Evolutionary conservation across 92 coral and sea anemone genomes (phyloP).

Genomic region (Zoanthus gigantus): DNA sequence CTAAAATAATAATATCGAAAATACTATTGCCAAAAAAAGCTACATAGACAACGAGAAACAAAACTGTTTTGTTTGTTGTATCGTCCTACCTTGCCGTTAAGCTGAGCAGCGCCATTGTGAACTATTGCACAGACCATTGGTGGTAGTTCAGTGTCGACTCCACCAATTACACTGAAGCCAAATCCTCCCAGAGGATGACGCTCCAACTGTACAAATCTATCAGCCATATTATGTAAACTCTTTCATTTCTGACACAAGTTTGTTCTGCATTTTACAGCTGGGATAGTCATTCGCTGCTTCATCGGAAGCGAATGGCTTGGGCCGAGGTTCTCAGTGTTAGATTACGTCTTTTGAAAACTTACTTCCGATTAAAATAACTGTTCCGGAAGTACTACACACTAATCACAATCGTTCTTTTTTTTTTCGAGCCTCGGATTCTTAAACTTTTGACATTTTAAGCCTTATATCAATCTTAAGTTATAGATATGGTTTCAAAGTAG

Average conservation of each 20-base stretch:
- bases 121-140: constrained; percentile 99
- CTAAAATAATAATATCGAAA: neutral
- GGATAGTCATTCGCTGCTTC: neutral
- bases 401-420: no score
- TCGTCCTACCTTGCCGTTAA: constrained; percentile 83
- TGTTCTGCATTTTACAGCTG: no score
- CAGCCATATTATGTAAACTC: constrained; percentile 65
- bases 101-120: constrained; percentile 96
- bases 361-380: constrained; percentile 24
- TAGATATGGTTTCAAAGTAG: no score
- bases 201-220: constrained; percentile 89
- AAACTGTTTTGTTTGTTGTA: neutral
- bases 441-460: no score
- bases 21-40: neutral
- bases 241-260: constrained; percentile 11
- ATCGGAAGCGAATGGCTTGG: constrained; percentile 41
- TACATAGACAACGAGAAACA: neutral
- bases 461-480: no score
- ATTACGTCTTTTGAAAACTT: neutral
- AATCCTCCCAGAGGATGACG: constrained; percentile 95
- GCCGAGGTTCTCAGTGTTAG: constrained; percentile 16
- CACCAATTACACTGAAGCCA: constrained; percentile 99
- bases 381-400: no score
- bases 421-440: no score
- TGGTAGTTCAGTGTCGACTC: constrained; percentile 96